A percentile compares a stretch with the other conserved stretches of the same genome.
phyloP scores from a whole-genome alignment of 2,888 invertebrate genomes.

The Agrochola macilenta region DNA sequence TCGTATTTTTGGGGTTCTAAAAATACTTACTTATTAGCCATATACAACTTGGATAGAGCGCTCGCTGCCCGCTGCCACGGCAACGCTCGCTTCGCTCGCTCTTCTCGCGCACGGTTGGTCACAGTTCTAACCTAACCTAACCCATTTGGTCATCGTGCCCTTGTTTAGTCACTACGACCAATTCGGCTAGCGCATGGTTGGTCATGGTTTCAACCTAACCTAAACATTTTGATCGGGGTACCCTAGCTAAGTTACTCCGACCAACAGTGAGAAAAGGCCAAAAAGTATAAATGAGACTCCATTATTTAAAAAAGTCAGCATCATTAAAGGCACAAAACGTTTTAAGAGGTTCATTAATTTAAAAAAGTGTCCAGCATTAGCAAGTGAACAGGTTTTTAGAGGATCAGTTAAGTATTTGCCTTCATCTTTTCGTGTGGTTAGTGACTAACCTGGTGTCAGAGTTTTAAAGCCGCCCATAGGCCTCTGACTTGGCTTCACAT shows the following conservation, averaged over 20 bases:
- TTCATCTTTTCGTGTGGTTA: too few species aligned
- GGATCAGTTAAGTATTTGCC: neutral
- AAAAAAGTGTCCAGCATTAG: neutral
- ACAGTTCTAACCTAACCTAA: neutral
- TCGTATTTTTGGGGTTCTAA: neutral
- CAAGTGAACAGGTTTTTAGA: too few species aligned
- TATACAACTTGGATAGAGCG: too few species aligned
- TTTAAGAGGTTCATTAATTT: neutral
- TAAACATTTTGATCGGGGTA: neutral
- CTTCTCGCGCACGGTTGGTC: too few species aligned
- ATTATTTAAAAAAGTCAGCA: neutral
- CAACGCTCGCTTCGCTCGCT: too few species aligned
- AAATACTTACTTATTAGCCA: too few species aligned
- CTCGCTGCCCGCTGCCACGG: too few species aligned
- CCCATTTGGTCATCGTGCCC: neutral
- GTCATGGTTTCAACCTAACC: neutral
- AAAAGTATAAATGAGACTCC: neutral
- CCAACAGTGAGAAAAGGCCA: neutral
- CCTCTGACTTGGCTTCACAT: too few species aligned
- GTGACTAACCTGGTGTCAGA: too few species aligned
- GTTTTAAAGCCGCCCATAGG: too few species aligned
- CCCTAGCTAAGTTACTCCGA: neutral
- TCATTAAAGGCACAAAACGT: neutral
- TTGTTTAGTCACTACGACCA: neutral
- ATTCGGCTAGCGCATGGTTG: neutral